Evolutionary conservation across 2,797 vertebrate species (phyloP).

Genomic region (Ara ararauna): DNA sequence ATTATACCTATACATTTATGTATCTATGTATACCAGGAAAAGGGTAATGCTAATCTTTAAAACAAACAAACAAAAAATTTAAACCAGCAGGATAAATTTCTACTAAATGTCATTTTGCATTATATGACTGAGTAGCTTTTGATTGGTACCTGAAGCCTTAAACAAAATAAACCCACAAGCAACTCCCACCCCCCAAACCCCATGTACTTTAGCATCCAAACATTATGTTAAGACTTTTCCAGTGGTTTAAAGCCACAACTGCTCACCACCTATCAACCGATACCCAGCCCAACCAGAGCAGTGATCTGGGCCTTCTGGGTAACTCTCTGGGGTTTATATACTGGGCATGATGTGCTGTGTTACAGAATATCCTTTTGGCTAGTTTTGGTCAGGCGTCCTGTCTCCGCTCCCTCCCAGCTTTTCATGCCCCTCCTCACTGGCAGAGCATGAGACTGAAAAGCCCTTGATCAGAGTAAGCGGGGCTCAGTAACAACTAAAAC

Average conservation of each 20-base stretch:
- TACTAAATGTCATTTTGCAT: not conserved
- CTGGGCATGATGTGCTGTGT: not conserved
- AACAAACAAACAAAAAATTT: not conserved
- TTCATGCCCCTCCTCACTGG: not conserved
- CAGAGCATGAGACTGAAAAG: not conserved
- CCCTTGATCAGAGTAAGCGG: not conserved
- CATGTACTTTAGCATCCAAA: not conserved
- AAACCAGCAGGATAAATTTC: not conserved
- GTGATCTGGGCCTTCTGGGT: not conserved
- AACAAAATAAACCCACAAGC: not conserved
- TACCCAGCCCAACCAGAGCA: not conserved
- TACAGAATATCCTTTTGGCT: no score
- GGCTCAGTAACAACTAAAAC: not conserved
- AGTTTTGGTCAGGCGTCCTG: not conserved
- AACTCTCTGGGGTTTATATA: not conserved
- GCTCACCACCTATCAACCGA: not conserved
- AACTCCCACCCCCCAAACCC: not conserved
- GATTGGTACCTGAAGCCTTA: accelerated
- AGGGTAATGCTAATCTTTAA: not conserved
- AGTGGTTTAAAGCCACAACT: not conserved
- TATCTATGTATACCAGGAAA: not conserved
- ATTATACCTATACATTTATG: accelerated
- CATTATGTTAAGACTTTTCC: not conserved
- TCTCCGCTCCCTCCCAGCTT: not conserved
- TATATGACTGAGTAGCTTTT: not conserved